A percentile compares a stretch with the other conserved stretches of the same genome.
Evolutionary conservation across 2,888 invertebrate species (phyloP).

Genomic region (Scaptodrosophila latifasciaeformis): DNA sequence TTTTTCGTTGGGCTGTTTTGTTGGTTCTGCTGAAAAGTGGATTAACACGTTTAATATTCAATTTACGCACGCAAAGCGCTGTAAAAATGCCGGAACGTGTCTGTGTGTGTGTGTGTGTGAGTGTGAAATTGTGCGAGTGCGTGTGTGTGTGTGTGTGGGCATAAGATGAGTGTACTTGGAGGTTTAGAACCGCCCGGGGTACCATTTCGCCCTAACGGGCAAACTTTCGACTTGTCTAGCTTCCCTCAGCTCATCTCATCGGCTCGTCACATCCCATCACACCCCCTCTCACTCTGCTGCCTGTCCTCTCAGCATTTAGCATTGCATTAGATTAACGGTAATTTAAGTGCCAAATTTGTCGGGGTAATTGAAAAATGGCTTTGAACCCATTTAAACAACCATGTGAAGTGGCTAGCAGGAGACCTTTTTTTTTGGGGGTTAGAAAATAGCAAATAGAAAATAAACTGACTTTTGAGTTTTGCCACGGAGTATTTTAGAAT

Average conservation of each 20-base stretch:
- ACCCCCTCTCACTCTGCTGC: not conserved
- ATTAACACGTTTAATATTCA: constrained; percentile 72
- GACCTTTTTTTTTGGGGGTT: no score
- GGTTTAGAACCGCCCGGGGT: not conserved
- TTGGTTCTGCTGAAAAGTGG: constrained; percentile 66
- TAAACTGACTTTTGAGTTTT: no score
- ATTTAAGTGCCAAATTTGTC: constrained; percentile 39
- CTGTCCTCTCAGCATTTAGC: not conserved
- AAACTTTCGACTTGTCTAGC: constrained; percentile 15
- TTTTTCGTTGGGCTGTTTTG: no score
- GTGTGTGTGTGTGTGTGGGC: constrained; percentile 1
- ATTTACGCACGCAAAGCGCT: constrained; percentile 54
- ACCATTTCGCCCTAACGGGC: not conserved
- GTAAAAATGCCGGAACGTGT: constrained; percentile 19
- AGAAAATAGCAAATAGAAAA: no score
- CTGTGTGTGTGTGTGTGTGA: not conserved
- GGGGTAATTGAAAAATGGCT: constrained; percentile 41
- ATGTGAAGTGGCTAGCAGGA: no score
- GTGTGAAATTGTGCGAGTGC: not conserved
- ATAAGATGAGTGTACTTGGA: not conserved
- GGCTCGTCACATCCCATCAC: not conserved
- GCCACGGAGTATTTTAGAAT: no score
- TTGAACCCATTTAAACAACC: no score
- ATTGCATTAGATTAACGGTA: constrained; percentile 39
- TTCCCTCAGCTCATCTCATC: constrained; percentile 2